Evolutionary conservation across 2,888 invertebrate species (phyloP).

Genomic region (Dastarcus helophoroides): DNA sequence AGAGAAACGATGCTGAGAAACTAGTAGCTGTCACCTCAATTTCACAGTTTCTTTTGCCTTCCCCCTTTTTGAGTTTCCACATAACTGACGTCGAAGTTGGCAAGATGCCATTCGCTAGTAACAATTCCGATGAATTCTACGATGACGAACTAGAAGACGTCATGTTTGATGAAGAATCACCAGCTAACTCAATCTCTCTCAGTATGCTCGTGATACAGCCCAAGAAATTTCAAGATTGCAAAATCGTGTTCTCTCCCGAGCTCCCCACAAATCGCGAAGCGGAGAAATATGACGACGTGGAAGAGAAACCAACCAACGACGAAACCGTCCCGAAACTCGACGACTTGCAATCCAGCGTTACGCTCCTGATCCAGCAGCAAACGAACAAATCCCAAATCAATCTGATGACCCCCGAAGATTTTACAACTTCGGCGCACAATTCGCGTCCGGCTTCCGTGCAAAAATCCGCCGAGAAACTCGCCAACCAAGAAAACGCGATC

Average conservation of each 20-base stretch:
- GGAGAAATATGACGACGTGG: conserved; percentile 12
- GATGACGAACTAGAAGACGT: conserved; percentile 47
- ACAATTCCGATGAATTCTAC: conserved; percentile 43
- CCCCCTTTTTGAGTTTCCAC: conserved; percentile 80
- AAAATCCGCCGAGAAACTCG: conserved; percentile 21
- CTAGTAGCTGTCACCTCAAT: conserved; percentile 60
- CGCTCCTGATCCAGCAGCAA: conserved; percentile 31
- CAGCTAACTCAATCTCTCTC: conserved; percentile 39
- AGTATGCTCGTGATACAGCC: conserved; percentile 74
- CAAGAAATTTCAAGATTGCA: conserved; percentile 70
- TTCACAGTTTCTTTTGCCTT: conserved; percentile 77
- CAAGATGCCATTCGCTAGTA: conserved; percentile 37
- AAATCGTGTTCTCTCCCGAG: conserved; percentile 31
- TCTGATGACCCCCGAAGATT: conserved; percentile 82
- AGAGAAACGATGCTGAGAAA: conserved; percentile 49
- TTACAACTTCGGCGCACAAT: conserved; percentile 38
- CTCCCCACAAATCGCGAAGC: conserved; percentile 18
- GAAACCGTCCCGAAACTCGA: conserved; percentile 29
- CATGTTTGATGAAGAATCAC: conserved; percentile 42
- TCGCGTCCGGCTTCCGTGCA: conserved; percentile 20
- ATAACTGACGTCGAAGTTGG: conserved; percentile 64
- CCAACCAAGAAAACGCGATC: conserved; percentile 24
- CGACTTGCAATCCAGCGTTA: conserved; percentile 32
- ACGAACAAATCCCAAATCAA: conserved; percentile 41
- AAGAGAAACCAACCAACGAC: conserved; percentile 18